Base-by-base conservation (phyloP, 1,140 invertebrate species). In the Micrasema longulum region DNA sequence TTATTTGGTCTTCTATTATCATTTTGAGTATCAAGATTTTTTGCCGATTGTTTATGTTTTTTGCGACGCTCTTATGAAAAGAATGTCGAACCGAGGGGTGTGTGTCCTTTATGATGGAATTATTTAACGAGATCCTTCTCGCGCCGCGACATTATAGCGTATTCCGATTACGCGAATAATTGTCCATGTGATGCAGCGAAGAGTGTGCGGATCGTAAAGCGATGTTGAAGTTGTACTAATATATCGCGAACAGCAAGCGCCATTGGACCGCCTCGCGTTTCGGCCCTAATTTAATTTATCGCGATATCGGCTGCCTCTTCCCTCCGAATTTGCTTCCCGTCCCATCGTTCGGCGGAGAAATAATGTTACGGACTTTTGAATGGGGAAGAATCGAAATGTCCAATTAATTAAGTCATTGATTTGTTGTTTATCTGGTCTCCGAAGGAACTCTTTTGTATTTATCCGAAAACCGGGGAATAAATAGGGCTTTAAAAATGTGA, bases 341-440 rank as follows among this genome's bases (percentile, higher is more conserved):
- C 23, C 16, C 9, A 23, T 31, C 7, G 38, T 26, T n/a, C 47
- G 36, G 41, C 68, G 36, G 53, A 72, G 65, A 47, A 66, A 53
- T 71, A 75, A 65, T 55, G 43, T 65, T 45, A 70, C 70, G 36
- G 74, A 76, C 74, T 76, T 76, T 76, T 76, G 70, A 76, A 76
- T 76, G 74, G 74, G 71, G 65, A 57, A 67, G 71, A 76, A 76
- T 71, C 74, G 74, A 76, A 73, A 76, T 69, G 71, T 73, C 74
- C 74, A 76, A 76, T 76, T 76, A 76, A 76, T 76, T 76, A 76
- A 76, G 71, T 71, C 69, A 73, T 76, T 76, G 74, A 76, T 76
- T 76, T 76, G 74, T 73, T 52, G 71, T 69, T 73, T 73, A 76
- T 76, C 71, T 63, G 65, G 26, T 43, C 69, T 43, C 64, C 69